Conservation (phyloP, 2,797 vertebrate species). For the Anomalospiza imberbis region DNA sequence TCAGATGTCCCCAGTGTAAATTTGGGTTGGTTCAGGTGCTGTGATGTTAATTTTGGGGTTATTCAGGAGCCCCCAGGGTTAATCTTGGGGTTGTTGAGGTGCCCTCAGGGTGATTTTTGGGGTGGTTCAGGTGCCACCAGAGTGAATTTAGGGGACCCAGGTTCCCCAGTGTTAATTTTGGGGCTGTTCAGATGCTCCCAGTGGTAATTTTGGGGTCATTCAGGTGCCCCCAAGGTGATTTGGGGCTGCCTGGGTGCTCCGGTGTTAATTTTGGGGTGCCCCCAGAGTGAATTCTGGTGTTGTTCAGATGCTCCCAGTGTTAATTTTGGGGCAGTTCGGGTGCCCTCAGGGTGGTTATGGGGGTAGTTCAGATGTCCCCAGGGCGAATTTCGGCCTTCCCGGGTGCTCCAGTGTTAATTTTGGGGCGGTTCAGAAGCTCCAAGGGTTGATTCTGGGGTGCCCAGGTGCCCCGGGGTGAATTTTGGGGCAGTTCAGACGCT, state of each 20-base stretch:
- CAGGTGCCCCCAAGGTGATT: not conserved
- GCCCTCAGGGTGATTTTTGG: not conserved
- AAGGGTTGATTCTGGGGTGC: too few relatives aligned
- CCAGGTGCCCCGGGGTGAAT: too few relatives aligned
- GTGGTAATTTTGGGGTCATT: too few relatives aligned
- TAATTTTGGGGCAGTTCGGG: not conserved
- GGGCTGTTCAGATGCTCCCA: accelerated
- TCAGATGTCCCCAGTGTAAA: not conserved
- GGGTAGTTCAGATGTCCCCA: too few relatives aligned
- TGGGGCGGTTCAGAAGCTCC: too few relatives aligned
- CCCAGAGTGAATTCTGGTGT: not conserved
- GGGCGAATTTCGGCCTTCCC: accelerated
- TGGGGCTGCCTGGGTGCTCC: not conserved
- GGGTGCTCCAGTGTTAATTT: not conserved
- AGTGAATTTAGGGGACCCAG: too few relatives aligned
- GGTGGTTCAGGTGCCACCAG: too few relatives aligned
- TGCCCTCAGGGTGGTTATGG: not conserved
- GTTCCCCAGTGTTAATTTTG: not conserved
- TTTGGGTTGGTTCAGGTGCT: too few relatives aligned
- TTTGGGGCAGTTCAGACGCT: too few relatives aligned
- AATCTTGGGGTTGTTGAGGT: not conserved
- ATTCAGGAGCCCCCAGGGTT: too few relatives aligned
- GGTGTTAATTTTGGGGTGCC: not conserved
- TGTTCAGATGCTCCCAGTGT: accelerated
- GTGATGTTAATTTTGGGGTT: too few relatives aligned